Evolutionary conservation across 2,113 vertebrate species (phyloP), one percentile per base, ranked within the genome.

Genomic region (Hystrix brachyura): DNA sequence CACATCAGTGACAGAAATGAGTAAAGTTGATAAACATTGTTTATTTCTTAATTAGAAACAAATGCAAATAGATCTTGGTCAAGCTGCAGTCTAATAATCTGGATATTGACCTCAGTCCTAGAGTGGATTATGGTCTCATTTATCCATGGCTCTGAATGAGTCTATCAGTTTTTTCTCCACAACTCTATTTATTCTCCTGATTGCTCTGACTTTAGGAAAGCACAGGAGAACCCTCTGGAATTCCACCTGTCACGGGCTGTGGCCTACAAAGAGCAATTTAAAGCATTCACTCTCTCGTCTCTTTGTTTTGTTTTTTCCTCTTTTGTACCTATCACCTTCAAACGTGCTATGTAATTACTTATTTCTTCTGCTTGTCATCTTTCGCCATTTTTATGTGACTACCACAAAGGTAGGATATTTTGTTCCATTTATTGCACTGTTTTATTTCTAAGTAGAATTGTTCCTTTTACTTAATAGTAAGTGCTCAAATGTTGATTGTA

Each of bases 41-140:
- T 89, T 80, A 82, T 91, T 91, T 82, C 74, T 96, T 86, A 92
- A 74, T 78, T 93, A 83, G 87, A 90, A 91, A 86, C 72, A 95
- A 87, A 34, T 71, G 3, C 62, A 79, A n/a, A 62, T 46, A 82
- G 64, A 57, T 46, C 21, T 78, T 71, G 53, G 43, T 13, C 64
- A 87, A 62, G 11, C 34, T 43, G 29, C 43, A 53, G 46, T 15
- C 27, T 60, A 78, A 79, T 87, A 87, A 86, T 78, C 29, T 94
- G 72, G 81, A 72, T 84, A 55, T 48, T 87, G 82, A 46, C 74
- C 94, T 92, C 38, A 64, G 2, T 94, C 46, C 69, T 87, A 64
- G 78, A n/a, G 18, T 51, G 34, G 53, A 60, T 60, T 72, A 62
- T 53, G 18, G 76, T 89, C 12, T 80, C 9, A 69, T n/a, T 80